Conservation (phyloP, 2,113 vertebrate species). For the Larimichthys crocea region DNA sequence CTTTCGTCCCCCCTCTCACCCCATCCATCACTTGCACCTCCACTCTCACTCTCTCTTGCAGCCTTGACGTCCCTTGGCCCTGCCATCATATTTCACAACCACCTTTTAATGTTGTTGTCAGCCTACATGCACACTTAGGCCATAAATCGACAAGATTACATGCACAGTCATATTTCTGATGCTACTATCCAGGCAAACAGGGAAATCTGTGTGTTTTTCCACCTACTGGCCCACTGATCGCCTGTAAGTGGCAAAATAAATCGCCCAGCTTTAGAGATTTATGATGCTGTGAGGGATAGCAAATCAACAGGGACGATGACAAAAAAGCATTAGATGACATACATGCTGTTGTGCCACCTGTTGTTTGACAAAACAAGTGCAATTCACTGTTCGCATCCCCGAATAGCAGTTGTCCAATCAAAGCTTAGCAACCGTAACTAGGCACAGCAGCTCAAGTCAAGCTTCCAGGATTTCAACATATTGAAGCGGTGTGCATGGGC, state of each 20-base stretch:
- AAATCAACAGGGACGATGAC: constrained; percentile 8
- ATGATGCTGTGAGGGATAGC: constrained; percentile 7
- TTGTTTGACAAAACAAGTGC: not conserved
- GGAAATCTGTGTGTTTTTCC: constrained; percentile 42
- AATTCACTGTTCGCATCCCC: not conserved
- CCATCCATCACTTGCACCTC: constrained; percentile 25
- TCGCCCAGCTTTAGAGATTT: constrained; percentile 39
- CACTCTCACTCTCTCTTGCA: constrained; percentile 9
- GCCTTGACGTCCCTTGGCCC: constrained; percentile 12
- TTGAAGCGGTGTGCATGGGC: too few species aligned
- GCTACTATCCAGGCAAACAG: constrained; percentile 7
- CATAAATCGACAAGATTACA: constrained; percentile 37
- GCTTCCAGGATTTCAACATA: too few species aligned
- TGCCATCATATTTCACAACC: constrained; percentile 44
- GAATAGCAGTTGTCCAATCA: not conserved
- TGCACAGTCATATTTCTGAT: constrained; percentile 50
- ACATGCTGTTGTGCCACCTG: not conserved
- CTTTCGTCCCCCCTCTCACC: not conserved
- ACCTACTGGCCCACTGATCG: constrained; percentile 22
- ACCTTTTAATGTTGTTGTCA: constrained; percentile 23
- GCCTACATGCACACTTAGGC: constrained; percentile 15
- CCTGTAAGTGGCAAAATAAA: constrained; percentile 56
- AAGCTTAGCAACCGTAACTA: not conserved
- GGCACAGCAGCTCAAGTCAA: not conserved
- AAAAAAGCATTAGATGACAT: constrained; percentile 14